Percentiles rank a stretch among this genome's conserved stretches.
phyloP scores from a whole-genome alignment of 2,113 vertebrate species.

The Halichoeres trimaculatus region DNA sequence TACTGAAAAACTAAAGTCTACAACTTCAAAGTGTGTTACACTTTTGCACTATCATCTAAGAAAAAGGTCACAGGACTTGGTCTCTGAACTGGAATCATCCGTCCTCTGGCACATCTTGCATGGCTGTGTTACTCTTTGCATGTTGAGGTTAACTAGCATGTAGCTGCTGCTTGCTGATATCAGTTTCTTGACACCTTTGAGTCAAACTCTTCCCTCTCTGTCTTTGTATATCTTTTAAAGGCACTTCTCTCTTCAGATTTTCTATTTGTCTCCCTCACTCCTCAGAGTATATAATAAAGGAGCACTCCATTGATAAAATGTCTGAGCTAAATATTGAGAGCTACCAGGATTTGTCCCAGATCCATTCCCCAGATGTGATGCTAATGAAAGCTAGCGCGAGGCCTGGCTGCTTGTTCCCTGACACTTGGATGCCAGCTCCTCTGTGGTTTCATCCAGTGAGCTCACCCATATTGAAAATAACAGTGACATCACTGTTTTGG shows the following conservation, averaged over 20 bases:
- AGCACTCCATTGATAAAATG: constrained; percentile 2
- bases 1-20: no score
- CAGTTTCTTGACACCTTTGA: constrained; percentile 42
- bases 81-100: constrained; percentile 68
- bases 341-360: constrained; percentile 45
- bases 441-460: constrained; percentile 79
- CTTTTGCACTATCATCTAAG: constrained; percentile 4
- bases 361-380: constrained; percentile 62
- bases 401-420: constrained; percentile 57
- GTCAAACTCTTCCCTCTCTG: constrained; percentile 7
- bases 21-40: no score
- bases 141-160: constrained; percentile 73
- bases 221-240: constrained; percentile 31
- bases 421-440: constrained; percentile 76
- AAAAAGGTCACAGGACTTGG: constrained; percentile 10
- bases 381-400: constrained; percentile 25
- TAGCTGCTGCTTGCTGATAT: constrained; percentile 55
- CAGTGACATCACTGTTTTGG: constrained; percentile 78
- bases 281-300: not conserved
- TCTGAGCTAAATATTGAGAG: constrained; percentile 27
- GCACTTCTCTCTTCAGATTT: not conserved
- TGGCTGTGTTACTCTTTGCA: constrained; percentile 78
- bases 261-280: not conserved
- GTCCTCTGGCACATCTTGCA: constrained; percentile 68
- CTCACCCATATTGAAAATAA: constrained; percentile 76